Base-by-base conservation (phyloP, 1,140 invertebrate species). In the Pollicipes pollicipes region DNA sequence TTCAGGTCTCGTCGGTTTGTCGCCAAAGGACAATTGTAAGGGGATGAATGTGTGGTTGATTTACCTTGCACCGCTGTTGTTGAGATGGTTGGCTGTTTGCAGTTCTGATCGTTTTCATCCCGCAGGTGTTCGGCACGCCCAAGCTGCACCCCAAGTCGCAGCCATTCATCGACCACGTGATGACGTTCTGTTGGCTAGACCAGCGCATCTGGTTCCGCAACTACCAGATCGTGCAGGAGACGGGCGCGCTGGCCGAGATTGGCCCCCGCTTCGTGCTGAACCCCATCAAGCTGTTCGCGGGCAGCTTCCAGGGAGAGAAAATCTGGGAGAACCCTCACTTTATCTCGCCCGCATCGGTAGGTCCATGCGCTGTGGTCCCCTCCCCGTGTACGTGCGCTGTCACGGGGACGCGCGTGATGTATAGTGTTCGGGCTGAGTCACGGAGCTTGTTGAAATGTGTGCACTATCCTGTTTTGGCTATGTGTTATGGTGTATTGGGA, bases 81-180 rank as follows among this genome's bases (percentile, higher is more conserved):
- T n/a, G 27, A 6, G 16, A 70, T 73, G 8, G 35, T 73, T 24
- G n/a, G 16, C 30, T 10, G 21, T 71, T 29, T 73, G 30, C 0
- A 27, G 26, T 45, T 74, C 1, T 32, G 8, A n/a, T n/a, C n/a
- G n/a, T n/a, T n/a, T n/a, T n/a, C n/a, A n/a, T n/a, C n/a, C n/a
- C 28, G 10, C 88, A 99, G 85, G 90, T 88, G 73, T 98, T 98
- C 82, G 88, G 90, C 28, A 93, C 95, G 0, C 97, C 97, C 0
- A 90, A 97, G 78, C 85, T 95, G 78, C 95, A 99, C 83, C 97
- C 97, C 16, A 97, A 97, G 80, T 97, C 93, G 79, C 95, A 99
- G 81, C 97, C 97, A n/a, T 99, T 99, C 78, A 88, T 96, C 77
- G 97, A 99, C 80, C 94, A 98, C 82, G 89, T 99, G 0, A 93